Evolutionary conservation across 2,888 invertebrate genomes (phyloP), one percentile per base, ranked within the genome.

Genomic region (Eupithecia vulgata): DNA sequence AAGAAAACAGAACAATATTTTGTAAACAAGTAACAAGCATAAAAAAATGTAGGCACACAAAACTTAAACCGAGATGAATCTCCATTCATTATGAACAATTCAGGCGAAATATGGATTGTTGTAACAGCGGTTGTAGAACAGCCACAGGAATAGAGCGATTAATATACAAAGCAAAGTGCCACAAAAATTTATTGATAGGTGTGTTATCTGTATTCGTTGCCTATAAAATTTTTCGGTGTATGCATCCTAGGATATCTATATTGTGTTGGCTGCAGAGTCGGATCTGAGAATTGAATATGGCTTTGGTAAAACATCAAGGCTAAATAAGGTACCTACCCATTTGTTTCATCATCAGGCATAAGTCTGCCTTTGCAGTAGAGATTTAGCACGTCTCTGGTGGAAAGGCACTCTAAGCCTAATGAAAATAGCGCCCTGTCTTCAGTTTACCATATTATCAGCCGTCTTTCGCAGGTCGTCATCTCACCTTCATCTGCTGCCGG

Each of bases 151-250:
- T 25, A 4, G 21, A 57, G 25, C 25, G 0, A 13, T 0, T 25
- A 25, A 13, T 2, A 1, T 1, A 25, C 21, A 0, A 4, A 21
- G 13, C 25, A 57, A 21, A 13, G 12, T 25, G 57, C 5, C 57
- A 57, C 57, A 21, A 57, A 57, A 25, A 21, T 2, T 5, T 5
- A 4, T 12, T 57, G 10, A 37, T 89, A 34, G 6, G 83, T 12
- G 15, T 87, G 6, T 67, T 90, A 0, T 78, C 81, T 30, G 13
- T 83, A 12, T 76, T 82, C 35, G 81, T 91, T 17, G 82, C 82
- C 13, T 90, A 88, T 75, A 81, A 78, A 72, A 66, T 90, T 7
- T 87, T 77, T 72, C 81, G 84, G 71, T 89, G 89, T 70, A 78
- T 78, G 40, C 81, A 86, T 74, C 86, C 86, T 0, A 79, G 84